phyloP scores from a whole-genome alignment of 2,113 vertebrate species.

The Ptilonorhynchus violaceus region DNA sequence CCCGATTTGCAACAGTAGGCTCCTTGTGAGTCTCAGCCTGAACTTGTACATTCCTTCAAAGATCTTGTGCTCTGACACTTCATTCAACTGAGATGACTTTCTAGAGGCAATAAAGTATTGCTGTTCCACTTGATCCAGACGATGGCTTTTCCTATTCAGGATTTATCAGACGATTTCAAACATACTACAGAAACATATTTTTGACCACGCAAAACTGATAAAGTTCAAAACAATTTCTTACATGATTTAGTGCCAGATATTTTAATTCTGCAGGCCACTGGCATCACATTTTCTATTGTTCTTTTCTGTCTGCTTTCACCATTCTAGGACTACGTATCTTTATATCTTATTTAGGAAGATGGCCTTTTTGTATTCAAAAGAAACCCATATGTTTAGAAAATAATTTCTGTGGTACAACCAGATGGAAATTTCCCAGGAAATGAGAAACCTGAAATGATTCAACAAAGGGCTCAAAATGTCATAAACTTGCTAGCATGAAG shows the following conservation, averaged over 20 bases:
- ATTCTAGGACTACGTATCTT: neutral
- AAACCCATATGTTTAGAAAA: neutral
- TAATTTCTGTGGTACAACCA: neutral
- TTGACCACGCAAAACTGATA: neutral
- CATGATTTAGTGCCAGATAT: neutral
- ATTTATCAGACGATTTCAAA: neutral
- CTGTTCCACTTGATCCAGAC: neutral
- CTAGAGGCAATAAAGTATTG: neutral
- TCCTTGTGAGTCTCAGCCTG: neutral
- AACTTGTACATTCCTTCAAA: neutral
- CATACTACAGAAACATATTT: neutral
- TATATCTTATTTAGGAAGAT: neutral
- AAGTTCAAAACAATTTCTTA: neutral
- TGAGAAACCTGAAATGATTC: neutral
- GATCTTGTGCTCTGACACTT: neutral
- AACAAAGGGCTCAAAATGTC: neutral
- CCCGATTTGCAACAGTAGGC: neutral
- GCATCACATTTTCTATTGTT: neutral
- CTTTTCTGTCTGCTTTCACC: neutral
- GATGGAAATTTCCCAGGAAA: neutral
- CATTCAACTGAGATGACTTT: neutral
- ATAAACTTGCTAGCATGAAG: neutral
- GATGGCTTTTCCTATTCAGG: neutral
- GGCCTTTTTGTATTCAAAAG: neutral
- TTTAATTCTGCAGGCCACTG: neutral